Evolutionary conservation across 1,140 invertebrate species (phyloP).

Genomic region (Metaphire vulgaris): DNA sequence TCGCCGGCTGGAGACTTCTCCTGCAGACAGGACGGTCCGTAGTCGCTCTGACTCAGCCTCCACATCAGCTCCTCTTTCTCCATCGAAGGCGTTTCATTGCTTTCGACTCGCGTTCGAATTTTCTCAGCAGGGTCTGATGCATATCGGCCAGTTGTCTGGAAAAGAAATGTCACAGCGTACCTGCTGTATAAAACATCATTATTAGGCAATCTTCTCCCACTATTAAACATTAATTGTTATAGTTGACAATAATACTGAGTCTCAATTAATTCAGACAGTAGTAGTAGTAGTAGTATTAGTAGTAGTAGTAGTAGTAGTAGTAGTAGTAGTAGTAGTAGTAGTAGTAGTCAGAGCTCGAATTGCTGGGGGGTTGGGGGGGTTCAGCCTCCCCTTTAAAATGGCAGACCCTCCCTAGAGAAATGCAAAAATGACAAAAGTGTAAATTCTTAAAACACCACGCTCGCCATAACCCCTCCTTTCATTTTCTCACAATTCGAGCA

Average conservation of each 20-base stretch:
- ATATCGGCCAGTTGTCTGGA: constrained; percentile 46
- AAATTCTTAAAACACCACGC: neutral
- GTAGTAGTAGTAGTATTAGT: neutral
- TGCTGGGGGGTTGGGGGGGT: too few species aligned
- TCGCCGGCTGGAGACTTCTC: neutral
- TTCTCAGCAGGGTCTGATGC: constrained; percentile 46
- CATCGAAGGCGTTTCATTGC: constrained; percentile 69
- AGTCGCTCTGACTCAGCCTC: constrained; percentile 57
- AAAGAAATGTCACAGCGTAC: neutral
- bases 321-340: too few species aligned
- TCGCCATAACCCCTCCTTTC: too few species aligned
- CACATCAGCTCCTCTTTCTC: constrained; percentile 81
- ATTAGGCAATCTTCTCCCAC: too few species aligned
- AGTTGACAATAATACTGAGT: neutral
- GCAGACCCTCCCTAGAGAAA: too few species aligned
- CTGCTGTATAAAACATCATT: neutral
- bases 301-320: neutral
- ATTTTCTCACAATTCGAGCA: too few species aligned
- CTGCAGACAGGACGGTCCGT: neutral
- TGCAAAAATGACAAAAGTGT: neutral
- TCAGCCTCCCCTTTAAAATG: too few species aligned
- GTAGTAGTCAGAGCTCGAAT: too few species aligned
- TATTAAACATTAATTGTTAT: neutral
- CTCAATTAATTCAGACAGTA: too few species aligned
- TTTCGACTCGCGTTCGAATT: constrained; percentile 58